Evolutionary conservation across 1,140 invertebrate genomes (phyloP).

Genomic region (Meloidogyne chitwoodi): DNA sequence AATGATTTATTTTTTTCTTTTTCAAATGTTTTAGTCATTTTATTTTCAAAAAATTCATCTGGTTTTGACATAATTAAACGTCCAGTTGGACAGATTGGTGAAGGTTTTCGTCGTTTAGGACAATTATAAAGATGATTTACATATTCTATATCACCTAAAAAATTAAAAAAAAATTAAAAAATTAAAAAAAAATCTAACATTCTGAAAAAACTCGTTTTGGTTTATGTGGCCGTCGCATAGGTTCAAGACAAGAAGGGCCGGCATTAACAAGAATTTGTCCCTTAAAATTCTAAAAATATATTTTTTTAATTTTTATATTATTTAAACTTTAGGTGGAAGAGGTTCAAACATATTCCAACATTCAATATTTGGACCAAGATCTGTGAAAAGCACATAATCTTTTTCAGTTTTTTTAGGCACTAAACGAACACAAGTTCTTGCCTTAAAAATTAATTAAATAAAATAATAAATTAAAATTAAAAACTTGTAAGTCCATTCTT

Average conservation of each 20-base stretch:
- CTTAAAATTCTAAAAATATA: conserved; percentile 1
- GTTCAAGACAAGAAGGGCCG: conserved; percentile 42
- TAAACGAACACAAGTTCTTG: conserved; percentile 42
- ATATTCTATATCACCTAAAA: conserved; percentile 37
- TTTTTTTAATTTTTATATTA: not conserved
- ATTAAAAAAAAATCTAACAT: conserved; percentile 15
- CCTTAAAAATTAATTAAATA: conserved; percentile 20
- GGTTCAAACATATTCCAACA: conserved; percentile 48
- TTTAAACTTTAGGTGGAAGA: conserved; percentile 28
- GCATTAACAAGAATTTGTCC: conserved; percentile 26
- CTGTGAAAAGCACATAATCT: conserved; percentile 43
- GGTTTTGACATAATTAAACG: conserved; percentile 39
- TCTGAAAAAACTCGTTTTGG: conserved; percentile 39
- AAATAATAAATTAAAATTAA: not conserved
- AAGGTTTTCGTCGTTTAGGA: conserved; percentile 33
- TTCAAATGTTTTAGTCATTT: not conserved
- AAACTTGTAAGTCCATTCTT: conserved; percentile 42
- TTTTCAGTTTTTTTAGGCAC: conserved; percentile 33
- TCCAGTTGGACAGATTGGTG: conserved; percentile 40
- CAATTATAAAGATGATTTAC: conserved; percentile 46
- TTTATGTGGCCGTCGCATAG: conserved; percentile 36
- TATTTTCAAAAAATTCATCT: not conserved
- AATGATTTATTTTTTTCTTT: conserved; percentile 9
- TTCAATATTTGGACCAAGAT: conserved; percentile 36
- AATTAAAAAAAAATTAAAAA: not conserved